Base-by-base conservation (phyloP, 2,113 vertebrate species). In the Marmota flaviventris region DNA sequence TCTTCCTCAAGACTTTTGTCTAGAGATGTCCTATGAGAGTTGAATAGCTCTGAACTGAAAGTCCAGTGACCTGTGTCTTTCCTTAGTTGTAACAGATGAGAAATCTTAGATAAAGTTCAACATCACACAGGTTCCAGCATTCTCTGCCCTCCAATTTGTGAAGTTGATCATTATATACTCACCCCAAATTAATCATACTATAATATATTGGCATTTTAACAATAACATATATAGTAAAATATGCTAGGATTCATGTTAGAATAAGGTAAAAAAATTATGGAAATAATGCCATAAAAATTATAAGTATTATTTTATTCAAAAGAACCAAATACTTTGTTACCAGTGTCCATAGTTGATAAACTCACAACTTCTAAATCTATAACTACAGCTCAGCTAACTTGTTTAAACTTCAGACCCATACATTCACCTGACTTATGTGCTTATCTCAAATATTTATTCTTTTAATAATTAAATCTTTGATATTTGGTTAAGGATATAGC, bases 121-220 rank as follows among this genome's bases (percentile, higher is more conserved):
- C 14, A 85, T 83, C 20, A 77, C 11, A 65, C 6, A 58, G 77
- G 22, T 77, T 51, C 81, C 9, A 88, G n/a, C 14, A 92, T 56
- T 37, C 2, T 5, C 1, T 39, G 32, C 12, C 16, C 10, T 65
- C 22, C 16, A 75, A 27, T 0, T 58, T 48, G 7, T 87, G 37
- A 96, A 92, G 63, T 25, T 61, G 20, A 56, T 89, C 45, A 89
- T 42, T 83, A 39, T 27, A 83, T 82, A 42, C 5, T 91, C 24
- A 63, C 20, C 18, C 83, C 39, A 67, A 51, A 5, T 86, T 56
- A 95, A 67, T 72, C 20, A 89, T n/a, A 79, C 24, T 65, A n/a
- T 58, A 95, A 51, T 53, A 67, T 53, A 45, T 39, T 88, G 53
- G 1, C n/a, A 94, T 91, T 87, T 94, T 90, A 82, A 65, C 73